A percentile compares a stretch with the other conserved stretches of the same genome.
Conservation (phyloP, 2,113 vertebrate genomes). For the Menura novaehollandiae region DNA sequence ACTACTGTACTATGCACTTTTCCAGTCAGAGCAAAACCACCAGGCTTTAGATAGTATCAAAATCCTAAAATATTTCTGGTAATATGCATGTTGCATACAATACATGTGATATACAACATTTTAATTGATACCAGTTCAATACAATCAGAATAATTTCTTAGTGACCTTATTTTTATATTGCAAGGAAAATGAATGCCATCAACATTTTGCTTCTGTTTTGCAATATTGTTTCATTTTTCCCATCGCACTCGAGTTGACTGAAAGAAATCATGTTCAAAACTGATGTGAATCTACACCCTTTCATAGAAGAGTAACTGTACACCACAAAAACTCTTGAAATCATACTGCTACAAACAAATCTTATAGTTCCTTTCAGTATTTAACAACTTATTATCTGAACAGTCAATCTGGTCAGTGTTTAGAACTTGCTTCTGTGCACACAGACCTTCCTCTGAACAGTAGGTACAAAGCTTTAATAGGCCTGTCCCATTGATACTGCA, state of each 20-base stretch:
- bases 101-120: neutral
- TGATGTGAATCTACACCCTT: neutral
- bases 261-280: neutral
- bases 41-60: neutral
- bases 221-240: neutral
- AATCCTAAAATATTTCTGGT: neutral
- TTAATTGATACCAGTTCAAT: neutral
- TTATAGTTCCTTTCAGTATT: neutral
- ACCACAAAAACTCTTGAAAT: neutral
- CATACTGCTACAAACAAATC: neutral
- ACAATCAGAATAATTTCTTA: neutral
- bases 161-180: neutral
- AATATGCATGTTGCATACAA: neutral
- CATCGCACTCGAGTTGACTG: accelerated
- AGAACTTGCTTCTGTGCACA: neutral
- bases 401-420: neutral
- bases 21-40: neutral
- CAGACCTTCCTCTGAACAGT: neutral
- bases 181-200: neutral
- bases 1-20: neutral
- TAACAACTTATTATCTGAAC: neutral
- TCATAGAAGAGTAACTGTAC: neutral
- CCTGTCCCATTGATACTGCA: neutral
- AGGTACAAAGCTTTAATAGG: neutral
- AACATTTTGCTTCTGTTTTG: neutral